Evolutionary conservation across 2,113 vertebrate species (phyloP), one percentile per base, ranked within the genome.

Genomic region (Machaerirhynchus nigripectus): DNA sequence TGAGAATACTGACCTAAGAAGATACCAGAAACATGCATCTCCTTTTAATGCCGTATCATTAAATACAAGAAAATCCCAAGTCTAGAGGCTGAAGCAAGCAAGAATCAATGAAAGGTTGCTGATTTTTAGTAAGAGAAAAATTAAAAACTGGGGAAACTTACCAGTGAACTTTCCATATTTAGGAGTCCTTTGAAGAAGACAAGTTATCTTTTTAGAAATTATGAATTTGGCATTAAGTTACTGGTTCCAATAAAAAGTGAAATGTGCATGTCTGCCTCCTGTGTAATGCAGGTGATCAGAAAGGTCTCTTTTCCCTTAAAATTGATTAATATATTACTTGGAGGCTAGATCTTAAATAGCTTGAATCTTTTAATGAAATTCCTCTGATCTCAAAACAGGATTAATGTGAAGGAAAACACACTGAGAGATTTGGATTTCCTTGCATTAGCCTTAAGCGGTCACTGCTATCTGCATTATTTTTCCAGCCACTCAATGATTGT

Each of bases 321-420:
- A 93, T 11, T 80, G 22, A 75, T 78, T 68, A 67, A 84, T 87
- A 20, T 5, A 53, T 88, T 64, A 88, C 63, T 89, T 9, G 7
- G 35, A 91, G 46, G 42, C 76, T 92, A 82, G 70, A 74, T 77
- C 57, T 83, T 93, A 89, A 82, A 52, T 83, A 76, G 22, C 22
- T 83, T 79, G 76, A 35, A 20, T 82, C 52, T 93, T 88, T 80
- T 65, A 93, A 88, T 89, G 49, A 92, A 92, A 95, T 60, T 84
- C 35, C 20, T 93, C 83, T 75, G 56, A 92, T 84, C 68, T 70
- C n/a, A 64, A 59, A 94, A 67, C 11, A 70, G 42, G 46, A 86
- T 77, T 84, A 93, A 63, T 2, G 15, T 52, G 69, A 91, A 90
- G 42, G 27, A 88, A 91, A 93, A 88, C 35, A 76, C 31, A 63